Evolutionary conservation across 2,113 vertebrate species (phyloP).

Genomic region (Oenanthe oenanthe): DNA sequence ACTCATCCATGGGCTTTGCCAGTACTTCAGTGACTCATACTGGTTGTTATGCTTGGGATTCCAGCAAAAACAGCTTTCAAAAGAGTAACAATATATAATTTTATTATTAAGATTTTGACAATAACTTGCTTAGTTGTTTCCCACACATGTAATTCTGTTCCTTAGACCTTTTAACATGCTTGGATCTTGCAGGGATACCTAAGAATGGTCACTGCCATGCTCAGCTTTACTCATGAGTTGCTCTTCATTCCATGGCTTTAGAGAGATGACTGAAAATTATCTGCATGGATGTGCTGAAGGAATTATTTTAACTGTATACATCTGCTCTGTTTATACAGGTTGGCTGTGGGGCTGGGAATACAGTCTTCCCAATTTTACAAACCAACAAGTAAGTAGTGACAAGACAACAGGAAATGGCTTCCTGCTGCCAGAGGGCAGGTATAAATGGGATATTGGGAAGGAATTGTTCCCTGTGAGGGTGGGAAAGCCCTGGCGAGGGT

Average conservation of each 20-base stretch:
- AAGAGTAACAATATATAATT: not conserved
- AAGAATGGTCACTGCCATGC: not conserved
- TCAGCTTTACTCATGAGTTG: not conserved
- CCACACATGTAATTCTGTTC: not conserved
- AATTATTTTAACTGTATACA: not conserved
- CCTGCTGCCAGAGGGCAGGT: not conserved
- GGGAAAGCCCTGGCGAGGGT: not conserved
- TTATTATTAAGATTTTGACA: not conserved
- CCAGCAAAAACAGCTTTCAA: not conserved
- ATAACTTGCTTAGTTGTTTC: not conserved
- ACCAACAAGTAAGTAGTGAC: slow-evolving; percentile 91
- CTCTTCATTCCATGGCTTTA: not conserved
- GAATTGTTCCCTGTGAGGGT: not conserved
- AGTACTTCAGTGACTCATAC: not conserved
- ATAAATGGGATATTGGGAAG: not conserved
- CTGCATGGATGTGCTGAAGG: not conserved
- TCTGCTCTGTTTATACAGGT: slow-evolving; percentile 79
- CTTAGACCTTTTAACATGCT: not conserved
- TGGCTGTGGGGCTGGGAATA: slow-evolving; percentile 97
- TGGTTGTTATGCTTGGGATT: slow-evolving; percentile 11
- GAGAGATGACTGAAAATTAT: not conserved
- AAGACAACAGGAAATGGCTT: not conserved
- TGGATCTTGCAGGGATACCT: not conserved
- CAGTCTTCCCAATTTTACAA: slow-evolving; percentile 95
- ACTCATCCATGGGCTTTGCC: not conserved